Conservation (phyloP, 2,113 vertebrate genomes). For the Cromileptes altivelis region DNA sequence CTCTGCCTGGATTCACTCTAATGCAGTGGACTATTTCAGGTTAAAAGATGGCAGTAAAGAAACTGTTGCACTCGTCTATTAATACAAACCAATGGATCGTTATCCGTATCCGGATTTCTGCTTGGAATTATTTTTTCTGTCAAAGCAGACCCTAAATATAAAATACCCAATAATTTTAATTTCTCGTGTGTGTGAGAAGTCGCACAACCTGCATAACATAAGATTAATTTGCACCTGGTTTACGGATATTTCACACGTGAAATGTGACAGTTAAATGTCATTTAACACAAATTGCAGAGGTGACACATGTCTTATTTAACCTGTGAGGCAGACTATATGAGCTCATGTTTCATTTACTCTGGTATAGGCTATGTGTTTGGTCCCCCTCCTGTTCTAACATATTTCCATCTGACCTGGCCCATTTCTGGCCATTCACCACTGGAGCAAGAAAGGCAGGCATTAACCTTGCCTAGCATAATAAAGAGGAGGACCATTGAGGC, state of each 20-base stretch:
- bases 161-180: not conserved
- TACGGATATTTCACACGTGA: not conserved
- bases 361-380: too few relatives aligned
- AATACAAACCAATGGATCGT: not conserved
- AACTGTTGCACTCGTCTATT: not conserved
- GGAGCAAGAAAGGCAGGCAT: too few relatives aligned
- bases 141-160: not conserved
- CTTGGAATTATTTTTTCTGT: not conserved
- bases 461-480: too few relatives aligned
- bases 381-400: too few relatives aligned
- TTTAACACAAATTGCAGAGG: not conserved
- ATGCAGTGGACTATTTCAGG: not conserved
- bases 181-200: too few relatives aligned
- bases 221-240: not conserved
- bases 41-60: not conserved
- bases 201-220: too few relatives aligned
- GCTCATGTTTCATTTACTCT: too few relatives aligned
- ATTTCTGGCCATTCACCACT: too few relatives aligned
- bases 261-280: not conserved
- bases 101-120: not conserved
- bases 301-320: too few relatives aligned
- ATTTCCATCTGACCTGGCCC: too few relatives aligned
- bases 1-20: slow-evolving; percentile 24
- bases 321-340: too few relatives aligned
- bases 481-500: too few relatives aligned